Evolutionary conservation across 2,797 vertebrate genomes (phyloP).

Genomic region (Danio choprae): DNA sequence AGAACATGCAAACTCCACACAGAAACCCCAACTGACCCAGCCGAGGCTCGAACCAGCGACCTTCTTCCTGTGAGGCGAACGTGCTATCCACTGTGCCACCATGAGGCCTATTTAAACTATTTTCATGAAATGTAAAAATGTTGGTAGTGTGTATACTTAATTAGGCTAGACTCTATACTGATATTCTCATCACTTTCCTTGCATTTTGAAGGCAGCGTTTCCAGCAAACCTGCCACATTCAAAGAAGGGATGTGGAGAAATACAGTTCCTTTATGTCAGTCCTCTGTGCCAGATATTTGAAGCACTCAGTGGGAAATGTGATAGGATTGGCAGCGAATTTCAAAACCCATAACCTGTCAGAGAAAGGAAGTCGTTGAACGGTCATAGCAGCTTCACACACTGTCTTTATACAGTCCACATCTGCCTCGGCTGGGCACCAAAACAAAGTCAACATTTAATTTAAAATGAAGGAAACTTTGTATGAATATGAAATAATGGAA

Average conservation of each 20-base stretch:
- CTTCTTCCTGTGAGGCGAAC: no score
- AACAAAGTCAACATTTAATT: slow-evolving; percentile 62
- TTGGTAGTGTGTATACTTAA: background rate
- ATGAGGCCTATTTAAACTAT: no score
- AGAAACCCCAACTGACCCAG: no score
- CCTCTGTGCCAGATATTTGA: slow-evolving; percentile 26
- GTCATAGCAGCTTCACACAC: slow-evolving; percentile 34
- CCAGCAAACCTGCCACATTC: slow-evolving; percentile 1
- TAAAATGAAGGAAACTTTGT: slow-evolving; percentile 54
- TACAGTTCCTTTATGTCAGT: slow-evolving; percentile 13
- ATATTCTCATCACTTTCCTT: background rate
- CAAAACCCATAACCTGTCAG: slow-evolving; percentile 40
- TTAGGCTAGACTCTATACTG: background rate
- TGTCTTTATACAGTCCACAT: slow-evolving; percentile 39
- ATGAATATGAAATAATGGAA: slow-evolving; percentile 49
- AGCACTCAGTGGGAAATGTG: slow-evolving; percentile 25
- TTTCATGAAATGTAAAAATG: no score
- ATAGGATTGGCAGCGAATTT: slow-evolving; percentile 26
- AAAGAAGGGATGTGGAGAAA: slow-evolving; percentile 1
- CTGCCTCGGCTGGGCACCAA: slow-evolving; percentile 49
- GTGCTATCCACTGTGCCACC: no score
- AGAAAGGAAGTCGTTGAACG: slow-evolving; percentile 31
- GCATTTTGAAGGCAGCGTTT: slow-evolving; percentile 13
- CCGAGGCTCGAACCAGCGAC: no score
- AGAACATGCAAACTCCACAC: no score